Percentiles rank a stretch among this genome's conserved stretches.
These are phyloP conservation scores for Gobiocypris rarus DNA, from an alignment of 2,113 vertebrate genomes.

Conservation along the genomic window DNA sequence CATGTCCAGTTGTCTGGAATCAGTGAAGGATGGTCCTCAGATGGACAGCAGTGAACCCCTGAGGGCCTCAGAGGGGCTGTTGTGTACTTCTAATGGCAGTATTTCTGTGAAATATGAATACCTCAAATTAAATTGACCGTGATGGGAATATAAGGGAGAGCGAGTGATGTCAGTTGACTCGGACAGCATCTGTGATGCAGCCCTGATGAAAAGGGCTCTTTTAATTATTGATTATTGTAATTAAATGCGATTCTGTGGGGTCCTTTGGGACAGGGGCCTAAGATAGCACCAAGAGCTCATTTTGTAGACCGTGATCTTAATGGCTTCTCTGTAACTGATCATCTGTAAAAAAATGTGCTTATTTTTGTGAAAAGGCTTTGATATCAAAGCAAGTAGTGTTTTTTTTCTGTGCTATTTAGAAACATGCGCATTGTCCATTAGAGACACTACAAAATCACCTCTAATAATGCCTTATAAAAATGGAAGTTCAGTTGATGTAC, in stretches of 20 bases:
- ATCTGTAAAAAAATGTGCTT: background rate
- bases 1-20: background rate
- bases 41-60: constrained; percentile 50
- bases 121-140: constrained; percentile 65
- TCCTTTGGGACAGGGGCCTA: constrained; percentile 10
- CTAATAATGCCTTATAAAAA: background rate
- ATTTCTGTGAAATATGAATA: constrained; percentile 73
- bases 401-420: background rate
- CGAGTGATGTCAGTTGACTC: constrained; percentile 55
- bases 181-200: constrained; percentile 70
- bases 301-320: background rate
- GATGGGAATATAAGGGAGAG: constrained; percentile 33
- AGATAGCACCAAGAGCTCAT: background rate
- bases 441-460: background rate
- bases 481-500: background rate
- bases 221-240: constrained; percentile 79
- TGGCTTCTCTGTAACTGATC: background rate
- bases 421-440: background rate
- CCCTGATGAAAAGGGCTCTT: constrained; percentile 67
- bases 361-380: background rate
- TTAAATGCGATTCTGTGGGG: constrained; percentile 65
- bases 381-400: background rate
- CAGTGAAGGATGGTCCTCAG: background rate
- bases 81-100: constrained; percentile 62
- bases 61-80: constrained; percentile 30